Evolutionary conservation across 2,888 invertebrate species (phyloP).

Genomic region (Epistrophella euchroma): DNA sequence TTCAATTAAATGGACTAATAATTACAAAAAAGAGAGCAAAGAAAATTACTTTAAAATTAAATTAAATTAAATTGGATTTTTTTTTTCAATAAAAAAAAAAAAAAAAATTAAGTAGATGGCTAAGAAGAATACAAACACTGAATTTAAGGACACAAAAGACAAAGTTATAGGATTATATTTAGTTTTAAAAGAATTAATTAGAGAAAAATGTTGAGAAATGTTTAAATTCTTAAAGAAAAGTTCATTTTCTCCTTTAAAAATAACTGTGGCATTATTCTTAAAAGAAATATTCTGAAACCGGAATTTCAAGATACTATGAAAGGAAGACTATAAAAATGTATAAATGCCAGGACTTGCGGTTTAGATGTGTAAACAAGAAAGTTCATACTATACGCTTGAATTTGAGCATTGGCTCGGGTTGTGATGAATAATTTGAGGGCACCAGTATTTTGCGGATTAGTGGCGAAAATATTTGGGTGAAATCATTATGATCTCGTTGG

Average conservation of each 20-base stretch:
- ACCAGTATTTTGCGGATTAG: too few species aligned
- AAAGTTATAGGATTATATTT: background rate
- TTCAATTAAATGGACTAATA: conserved; percentile 48
- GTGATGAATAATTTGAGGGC: too few species aligned
- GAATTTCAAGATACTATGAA: too few species aligned
- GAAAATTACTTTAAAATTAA: conserved; percentile 52
- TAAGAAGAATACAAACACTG: background rate
- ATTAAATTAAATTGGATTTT: conserved; percentile 57
- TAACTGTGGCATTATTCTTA: background rate
- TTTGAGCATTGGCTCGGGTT: too few species aligned
- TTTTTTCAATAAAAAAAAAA: conserved; percentile 27
- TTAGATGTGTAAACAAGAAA: too few species aligned
- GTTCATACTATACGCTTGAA: too few species aligned
- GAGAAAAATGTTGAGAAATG: background rate
- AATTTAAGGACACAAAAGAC: background rate
- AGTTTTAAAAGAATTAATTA: background rate
- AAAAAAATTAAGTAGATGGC: conserved; percentile 4
- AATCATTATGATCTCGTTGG: too few species aligned
- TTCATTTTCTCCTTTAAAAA: background rate
- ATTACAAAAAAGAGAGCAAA: background rate
- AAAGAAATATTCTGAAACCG: too few species aligned
- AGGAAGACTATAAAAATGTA: too few species aligned
- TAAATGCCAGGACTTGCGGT: too few species aligned
- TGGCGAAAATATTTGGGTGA: too few species aligned
- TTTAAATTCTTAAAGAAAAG: background rate